phyloP scores from a whole-genome alignment of 2,113 vertebrate species.

The Bagarius yarrelli region DNA sequence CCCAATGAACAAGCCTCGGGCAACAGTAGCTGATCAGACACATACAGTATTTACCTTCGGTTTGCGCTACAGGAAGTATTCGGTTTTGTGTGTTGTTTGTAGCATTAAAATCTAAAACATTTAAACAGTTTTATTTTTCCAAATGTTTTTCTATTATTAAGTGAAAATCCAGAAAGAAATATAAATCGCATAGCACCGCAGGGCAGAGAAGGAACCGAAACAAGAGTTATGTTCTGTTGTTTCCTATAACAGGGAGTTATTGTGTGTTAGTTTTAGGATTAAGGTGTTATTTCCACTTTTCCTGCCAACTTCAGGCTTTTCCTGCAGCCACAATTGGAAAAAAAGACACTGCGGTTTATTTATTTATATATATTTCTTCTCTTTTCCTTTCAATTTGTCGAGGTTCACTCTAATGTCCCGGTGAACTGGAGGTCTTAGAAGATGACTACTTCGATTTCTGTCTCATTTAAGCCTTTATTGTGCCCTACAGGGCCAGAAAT shows the following conservation, averaged over 20 bases:
- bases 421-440: slow-evolving; percentile 37
- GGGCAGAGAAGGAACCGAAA: too few relatives aligned
- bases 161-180: too few relatives aligned
- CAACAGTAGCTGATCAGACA: too few relatives aligned
- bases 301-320: background rate
- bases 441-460: slow-evolving; percentile 53
- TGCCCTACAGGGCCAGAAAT: slow-evolving; percentile 46
- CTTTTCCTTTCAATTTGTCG: slow-evolving; percentile 35
- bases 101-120: too few relatives aligned
- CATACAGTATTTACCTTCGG: too few relatives aligned
- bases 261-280: background rate
- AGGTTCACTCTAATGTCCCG: slow-evolving; percentile 33
- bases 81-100: too few relatives aligned
- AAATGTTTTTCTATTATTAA: too few relatives aligned
- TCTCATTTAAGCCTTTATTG: slow-evolving; percentile 50
- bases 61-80: too few relatives aligned
- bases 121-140: too few relatives aligned
- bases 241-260: background rate
- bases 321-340: slow-evolving; percentile 5
- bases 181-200: too few relatives aligned
- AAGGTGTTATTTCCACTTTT: background rate
- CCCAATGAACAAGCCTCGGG: too few relatives aligned
- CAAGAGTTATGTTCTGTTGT: too few relatives aligned
- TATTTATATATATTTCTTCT: background rate
- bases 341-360: background rate